Conservation (phyloP, 1,140 invertebrate species). For the Drosophila sp. region DNA sequence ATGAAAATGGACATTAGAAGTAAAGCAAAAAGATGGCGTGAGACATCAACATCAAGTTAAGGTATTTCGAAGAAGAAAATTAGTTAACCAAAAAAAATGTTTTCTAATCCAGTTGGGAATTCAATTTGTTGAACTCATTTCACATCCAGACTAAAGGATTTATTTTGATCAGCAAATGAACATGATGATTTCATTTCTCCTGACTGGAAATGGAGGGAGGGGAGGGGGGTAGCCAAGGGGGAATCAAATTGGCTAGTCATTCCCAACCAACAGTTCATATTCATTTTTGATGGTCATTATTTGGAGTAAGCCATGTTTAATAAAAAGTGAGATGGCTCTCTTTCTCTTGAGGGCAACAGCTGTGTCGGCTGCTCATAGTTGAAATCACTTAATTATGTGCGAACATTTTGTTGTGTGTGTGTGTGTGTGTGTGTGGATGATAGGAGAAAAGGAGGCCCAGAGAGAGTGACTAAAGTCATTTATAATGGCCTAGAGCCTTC, state of each 20-base stretch:
- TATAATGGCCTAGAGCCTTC: slow-evolving; percentile 32
- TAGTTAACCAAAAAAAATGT: no score
- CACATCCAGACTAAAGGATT: background rate
- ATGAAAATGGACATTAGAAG: slow-evolving; percentile 1
- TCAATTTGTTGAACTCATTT: background rate
- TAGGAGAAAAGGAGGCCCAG: slow-evolving; percentile 11
- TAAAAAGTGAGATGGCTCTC: slow-evolving; percentile 21
- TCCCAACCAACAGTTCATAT: slow-evolving; percentile 17
- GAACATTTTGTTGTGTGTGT: slow-evolving; percentile 45
- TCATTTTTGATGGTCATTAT: slow-evolving; percentile 23
- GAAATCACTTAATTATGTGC: slow-evolving; percentile 58
- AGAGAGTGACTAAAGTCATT: slow-evolving; percentile 32
- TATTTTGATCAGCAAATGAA: background rate
- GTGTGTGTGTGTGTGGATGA: background rate
- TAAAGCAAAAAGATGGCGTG: slow-evolving; percentile 14
- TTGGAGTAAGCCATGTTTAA: slow-evolving; percentile 30
- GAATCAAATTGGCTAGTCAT: slow-evolving; percentile 30
- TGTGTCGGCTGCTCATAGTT: slow-evolving; percentile 32
- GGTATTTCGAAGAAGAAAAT: no score
- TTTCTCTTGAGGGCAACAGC: slow-evolving; percentile 24
- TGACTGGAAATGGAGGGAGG: no score
- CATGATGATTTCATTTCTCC: slow-evolving; percentile 43
- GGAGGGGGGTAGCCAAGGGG: background rate
- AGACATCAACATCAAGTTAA: no score
- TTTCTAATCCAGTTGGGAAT: no score